Base-by-base conservation (phyloP, 2,797 vertebrate species). In the Enteromius mattozi region DNA sequence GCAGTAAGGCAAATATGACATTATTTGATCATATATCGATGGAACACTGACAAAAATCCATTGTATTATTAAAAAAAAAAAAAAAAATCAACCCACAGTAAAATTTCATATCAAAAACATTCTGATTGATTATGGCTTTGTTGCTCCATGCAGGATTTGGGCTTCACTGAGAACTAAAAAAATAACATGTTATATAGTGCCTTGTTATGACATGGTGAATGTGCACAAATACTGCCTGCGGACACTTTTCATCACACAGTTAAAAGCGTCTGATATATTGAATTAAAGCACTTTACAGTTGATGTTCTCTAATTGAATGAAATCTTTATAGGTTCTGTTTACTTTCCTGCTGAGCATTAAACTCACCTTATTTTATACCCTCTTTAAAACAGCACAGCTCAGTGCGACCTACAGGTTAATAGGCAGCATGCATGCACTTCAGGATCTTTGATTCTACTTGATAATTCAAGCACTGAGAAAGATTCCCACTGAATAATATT, bases 261-360 rank as follows among this genome's bases (percentile, higher is more conserved):
- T 14, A 59, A 56, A 59, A 35, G 74, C 16, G 2, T 56, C 63
- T 21, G 75, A 72, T 40, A 47, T 35, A 72, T 7, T 30, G 72
- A 66, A 51, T 40, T 16, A 78, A 61, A 83, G 49, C 59, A 40
- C 68, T 63, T 17, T 16, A 72, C 33, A 65, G 72, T 30, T 51
- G 33, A 49, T 37, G 49, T 12, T 37, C 49, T 72, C 51, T 42
- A 65, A 77, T 3, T 69, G 61, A 81, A 85, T 78, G 27, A 82
- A 75, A 69, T 54, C 13, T 68, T 84, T 59, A 74, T 49, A 49
- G 56, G 14, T 51, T 45, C 9, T 35, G 51, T 61, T 71, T 56
- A 71, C 42, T 17, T 42, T 49, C 27, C n/a, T 65, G 24, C 9
- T 42, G 16, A 51, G 7, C 59, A 19, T 51, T 47, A 65, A 49